Evolutionary conservation across 2,888 invertebrate species (phyloP), one percentile per base, ranked within the genome.

Genomic region (Omphaloscelis lunosa): DNA sequence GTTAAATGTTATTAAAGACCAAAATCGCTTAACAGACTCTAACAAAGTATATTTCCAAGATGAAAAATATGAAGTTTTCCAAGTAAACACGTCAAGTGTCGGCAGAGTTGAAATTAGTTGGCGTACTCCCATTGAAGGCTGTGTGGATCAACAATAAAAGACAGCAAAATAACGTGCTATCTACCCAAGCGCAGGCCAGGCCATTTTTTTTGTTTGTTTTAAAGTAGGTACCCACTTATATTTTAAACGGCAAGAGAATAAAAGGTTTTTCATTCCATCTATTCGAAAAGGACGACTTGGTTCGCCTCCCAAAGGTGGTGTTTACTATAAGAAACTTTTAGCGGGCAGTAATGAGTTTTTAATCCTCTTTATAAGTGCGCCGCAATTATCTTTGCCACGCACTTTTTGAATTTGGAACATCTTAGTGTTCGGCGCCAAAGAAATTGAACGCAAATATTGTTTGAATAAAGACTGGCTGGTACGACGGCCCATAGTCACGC

Each of bases 71-170:
- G 82, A 87, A 89, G 86, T 87, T 90, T 83, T 75, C 86, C 75
- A 84, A 88, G 88, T 86, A 90, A 90, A 89, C 86, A 89, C 87
- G 80, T 89, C 84, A 85, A 87, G 84, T 82, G 84, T 77, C 80
- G 79, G 75, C 76, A 58, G 86, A 87, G 87, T 90, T 90, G 80
- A 88, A 90, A 90, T 89, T 89, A 86, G 88, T 87, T 90, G 83
- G 79, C 70, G 86, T 77, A 74, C 77, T 74, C 73, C 73, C 85
- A 86, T 89, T 89, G 86, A 86, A 73, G 82, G 65, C 86, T 73
- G 77, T 71, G 77, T 75, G 72, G 66, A 72, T 67, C 79, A 79
- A 80, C 77, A 87, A 86, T 75, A 86, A 83, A 85, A 67, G 76
- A 67, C 75, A 58, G 69, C 82, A 80, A 84, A 83, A 84, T 86